Evolutionary conservation across 2,797 vertebrate species (phyloP), one percentile per base, ranked within the genome.

Genomic region (Heteromormyrus szaboi): DNA sequence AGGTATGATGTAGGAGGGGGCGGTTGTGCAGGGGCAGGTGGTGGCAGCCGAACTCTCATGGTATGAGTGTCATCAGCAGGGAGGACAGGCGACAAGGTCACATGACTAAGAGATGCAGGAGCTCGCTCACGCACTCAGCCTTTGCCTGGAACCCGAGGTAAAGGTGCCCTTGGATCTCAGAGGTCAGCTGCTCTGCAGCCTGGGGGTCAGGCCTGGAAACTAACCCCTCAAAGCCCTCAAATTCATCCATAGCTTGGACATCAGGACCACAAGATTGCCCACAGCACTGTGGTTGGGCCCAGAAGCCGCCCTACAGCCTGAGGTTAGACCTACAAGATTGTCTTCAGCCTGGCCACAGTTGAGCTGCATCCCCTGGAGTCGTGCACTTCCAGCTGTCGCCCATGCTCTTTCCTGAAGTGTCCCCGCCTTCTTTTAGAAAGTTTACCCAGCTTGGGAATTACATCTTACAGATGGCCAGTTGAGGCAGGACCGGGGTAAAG

Each of bases 391-490:
- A 92, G 92, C 87, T 44, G 92, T 87, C 89, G 85, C 68, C 85
- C 41, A 46, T 1, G 4, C 87, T 88, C 89, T 89, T 90, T 89
- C 89, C 89, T 89, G 89, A 86, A 14, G 53, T 90, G 91, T 91
- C 88, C 89, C 90, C 59, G 85, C 41, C 79, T 90, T 87, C 87
- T 85, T 92, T 86, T 89, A 85, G 91, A 90, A 92, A 93, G 95
- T 96, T 96, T 95, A 95, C 93, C 95, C 95, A 96, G 96, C 96
- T 96, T 96, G 94, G 91, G 93, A 92, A 92, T 93, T 90, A 90
- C 92, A 92, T 93, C 92, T 91, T 90, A 92, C 95, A 95, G 95
- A 96, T 95, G 94, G 92, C 91, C 44, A 89, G 92, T 91, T 88
- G 11, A 85, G 87, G 91, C 92, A 91, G 93, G 93, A 93, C 92